phyloP scores from a whole-genome alignment of 2,113 vertebrate genomes.

The Pristiophorus japonicus region DNA sequence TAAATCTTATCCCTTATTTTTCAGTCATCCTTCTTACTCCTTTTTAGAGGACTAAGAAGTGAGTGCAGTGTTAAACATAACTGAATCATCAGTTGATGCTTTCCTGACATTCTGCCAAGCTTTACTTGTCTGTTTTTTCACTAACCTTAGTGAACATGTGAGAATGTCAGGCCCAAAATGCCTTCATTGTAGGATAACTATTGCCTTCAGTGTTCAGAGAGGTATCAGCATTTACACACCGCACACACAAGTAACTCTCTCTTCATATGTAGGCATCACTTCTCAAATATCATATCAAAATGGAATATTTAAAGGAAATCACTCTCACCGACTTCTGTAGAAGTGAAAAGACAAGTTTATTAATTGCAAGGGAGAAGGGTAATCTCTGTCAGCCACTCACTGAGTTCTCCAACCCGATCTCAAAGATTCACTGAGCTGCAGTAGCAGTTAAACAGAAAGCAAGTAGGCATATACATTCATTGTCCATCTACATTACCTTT shows the following conservation, averaged over 20 bases:
- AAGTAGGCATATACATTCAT: too few species aligned
- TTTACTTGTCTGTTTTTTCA: background rate
- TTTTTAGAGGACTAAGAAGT: background rate
- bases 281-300: slow-evolving; percentile 1
- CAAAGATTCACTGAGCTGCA: too few species aligned
- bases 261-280: background rate
- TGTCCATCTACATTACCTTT: too few species aligned
- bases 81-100: background rate
- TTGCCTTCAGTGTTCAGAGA: background rate
- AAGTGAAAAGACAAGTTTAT: too few species aligned
- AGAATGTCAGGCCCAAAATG: background rate
- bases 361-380: too few species aligned
- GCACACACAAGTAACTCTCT: background rate
- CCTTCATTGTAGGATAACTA: background rate
- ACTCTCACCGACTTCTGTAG: too few species aligned
- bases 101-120: background rate
- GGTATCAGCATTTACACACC: background rate
- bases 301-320: too few species aligned
- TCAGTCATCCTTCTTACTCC: background rate
- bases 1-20: background rate
- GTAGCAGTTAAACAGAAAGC: too few species aligned
- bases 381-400: too few species aligned
- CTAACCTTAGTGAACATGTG: background rate
- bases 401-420: too few species aligned
- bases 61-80: background rate